A percentile compares a stretch with the other conserved stretches of the same genome.
phyloP scores from a whole-genome alignment of 1,140 invertebrate genomes.

The Pantala flavescens region DNA sequence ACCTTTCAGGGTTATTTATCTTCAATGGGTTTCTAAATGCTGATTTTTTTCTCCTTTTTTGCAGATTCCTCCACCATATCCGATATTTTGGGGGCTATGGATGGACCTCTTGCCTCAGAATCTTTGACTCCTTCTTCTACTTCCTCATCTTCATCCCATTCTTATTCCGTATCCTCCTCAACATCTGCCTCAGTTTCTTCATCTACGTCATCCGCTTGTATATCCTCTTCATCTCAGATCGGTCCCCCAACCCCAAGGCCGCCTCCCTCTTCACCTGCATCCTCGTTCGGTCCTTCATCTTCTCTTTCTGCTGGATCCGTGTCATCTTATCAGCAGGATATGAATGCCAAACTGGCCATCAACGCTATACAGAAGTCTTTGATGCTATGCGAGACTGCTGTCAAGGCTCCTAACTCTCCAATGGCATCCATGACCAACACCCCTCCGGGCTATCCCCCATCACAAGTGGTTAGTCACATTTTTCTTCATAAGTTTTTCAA shows the following conservation, averaged over 20 bases:
- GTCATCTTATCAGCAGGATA: slow-evolving; percentile 29
- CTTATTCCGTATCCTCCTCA: neutral
- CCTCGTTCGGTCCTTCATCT: neutral
- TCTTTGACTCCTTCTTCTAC: neutral
- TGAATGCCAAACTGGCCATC: slow-evolving; percentile 73
- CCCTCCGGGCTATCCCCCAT: slow-evolving; percentile 52
- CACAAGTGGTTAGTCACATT: slow-evolving; percentile 41
- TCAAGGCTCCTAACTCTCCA: slow-evolving; percentile 51
- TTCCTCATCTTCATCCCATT: neutral
- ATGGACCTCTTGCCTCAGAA: slow-evolving; percentile 18
- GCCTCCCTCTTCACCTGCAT: neutral
- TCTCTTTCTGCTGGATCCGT: neutral
- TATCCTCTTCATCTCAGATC: neutral
- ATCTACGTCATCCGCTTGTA: neutral
- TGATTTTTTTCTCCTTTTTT: slow-evolving; percentile 15
- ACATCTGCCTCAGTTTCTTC: neutral
- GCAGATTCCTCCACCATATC: slow-evolving; percentile 34
- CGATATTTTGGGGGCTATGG: slow-evolving; percentile 39
- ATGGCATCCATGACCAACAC: slow-evolving; percentile 44
- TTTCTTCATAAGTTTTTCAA: neutral
- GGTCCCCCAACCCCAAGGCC: neutral
- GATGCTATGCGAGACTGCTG: slow-evolving; percentile 61
- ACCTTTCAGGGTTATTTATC: too few relatives aligned
- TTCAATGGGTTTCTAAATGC: too few relatives aligned
- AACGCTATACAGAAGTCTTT: slow-evolving; percentile 81